Base-by-base conservation (phyloP, 2,888 invertebrate genomes). In the Cephus pygmeus region DNA sequence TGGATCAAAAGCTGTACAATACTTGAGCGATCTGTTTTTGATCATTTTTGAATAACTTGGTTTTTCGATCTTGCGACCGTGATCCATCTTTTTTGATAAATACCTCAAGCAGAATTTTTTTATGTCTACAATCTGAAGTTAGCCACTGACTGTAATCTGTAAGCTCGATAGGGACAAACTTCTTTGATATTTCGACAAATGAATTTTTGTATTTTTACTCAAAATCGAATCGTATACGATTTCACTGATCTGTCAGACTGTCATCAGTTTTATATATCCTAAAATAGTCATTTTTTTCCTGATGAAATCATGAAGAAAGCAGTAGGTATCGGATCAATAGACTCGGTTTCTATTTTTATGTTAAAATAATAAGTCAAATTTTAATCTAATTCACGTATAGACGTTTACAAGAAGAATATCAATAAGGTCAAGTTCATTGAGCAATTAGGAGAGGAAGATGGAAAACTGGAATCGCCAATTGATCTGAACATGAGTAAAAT, bases 391-490 rank as follows among this genome's bases (percentile, higher is more conserved):
- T 71, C 15, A 4, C 71, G 30, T 9, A 30, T 33, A 71, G 71
- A 71, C 15, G 12, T 15, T 33, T 71, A 71, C 2, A 15, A 12
- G 9, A 71, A 4, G 15, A 71, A 71, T 71, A 4, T 71, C 15
- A 34, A 30, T 6, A 71, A 71, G 30, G 71, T n/a, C 34, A 71
- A 71, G 33, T 71, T 33, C 34, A 31, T 71, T 12, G 31, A 30
- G 15, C 31, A 34, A 71, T 71, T 71, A 3, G 75, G 31, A 35
- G 40, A 76, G 31, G 77, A 76, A 0, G 31, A 31, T 15, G 73
- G 56, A 33, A 40, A 56, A 1, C 86, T 88, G 23, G 91, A 91
- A 80, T 92, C 93, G 0, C 93, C 93, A 0, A 92, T 93, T 11
- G 88, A 93, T 83, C 89, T 93, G 56, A 91, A 92, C 77, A 86